phyloP scores from a whole-genome alignment of 2,797 vertebrate genomes.

The Columba guinea region DNA sequence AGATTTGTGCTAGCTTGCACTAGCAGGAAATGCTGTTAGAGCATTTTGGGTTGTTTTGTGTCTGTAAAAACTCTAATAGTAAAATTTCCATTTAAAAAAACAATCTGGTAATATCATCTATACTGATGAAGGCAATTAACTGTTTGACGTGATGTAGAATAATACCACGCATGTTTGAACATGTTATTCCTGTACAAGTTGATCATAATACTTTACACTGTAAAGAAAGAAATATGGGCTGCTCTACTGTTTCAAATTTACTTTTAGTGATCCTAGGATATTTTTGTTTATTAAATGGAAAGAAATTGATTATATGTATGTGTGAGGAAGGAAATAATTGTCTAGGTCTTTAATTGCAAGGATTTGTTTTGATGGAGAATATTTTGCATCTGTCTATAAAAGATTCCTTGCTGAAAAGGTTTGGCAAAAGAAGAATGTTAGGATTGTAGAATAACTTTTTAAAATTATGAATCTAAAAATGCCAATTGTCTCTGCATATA shows the following conservation, averaged over 20 bases:
- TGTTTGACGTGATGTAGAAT: neutral
- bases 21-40: slow-evolving; percentile 75
- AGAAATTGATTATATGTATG: neutral
- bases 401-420: neutral
- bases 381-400: neutral
- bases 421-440: neutral
- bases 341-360: neutral
- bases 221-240: neutral
- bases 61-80: neutral
- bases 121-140: neutral
- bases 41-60: slow-evolving; percentile 76
- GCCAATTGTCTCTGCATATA: neutral
- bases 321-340: neutral
- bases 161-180: neutral
- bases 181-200: neutral
- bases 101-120: neutral
- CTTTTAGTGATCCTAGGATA: neutral
- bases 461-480: neutral
- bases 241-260: neutral
- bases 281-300: neutral
- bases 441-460: neutral
- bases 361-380: neutral
- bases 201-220: neutral
- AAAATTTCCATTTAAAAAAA: neutral
- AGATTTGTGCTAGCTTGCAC: slow-evolving; percentile 79